These are phyloP conservation scores for Meiosimyza platycephala DNA, from an alignment of 2,888 invertebrate species.

Conservation along the genomic window DNA sequence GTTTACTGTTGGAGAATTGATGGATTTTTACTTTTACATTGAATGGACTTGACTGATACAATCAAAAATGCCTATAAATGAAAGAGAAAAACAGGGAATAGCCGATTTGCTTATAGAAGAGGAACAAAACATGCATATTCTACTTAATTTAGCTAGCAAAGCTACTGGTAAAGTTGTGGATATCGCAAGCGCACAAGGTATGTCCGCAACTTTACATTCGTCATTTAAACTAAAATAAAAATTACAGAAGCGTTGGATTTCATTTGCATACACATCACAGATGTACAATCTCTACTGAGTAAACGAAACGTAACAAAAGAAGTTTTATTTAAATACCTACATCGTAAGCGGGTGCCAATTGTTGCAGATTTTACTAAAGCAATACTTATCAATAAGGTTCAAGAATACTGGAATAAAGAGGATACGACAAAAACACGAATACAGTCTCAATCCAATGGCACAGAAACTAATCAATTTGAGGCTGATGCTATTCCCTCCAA, in stretches of 20 bases:
- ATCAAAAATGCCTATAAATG: slow-evolving; percentile 54
- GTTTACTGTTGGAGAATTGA: too few relatives aligned
- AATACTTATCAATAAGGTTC: slow-evolving; percentile 67
- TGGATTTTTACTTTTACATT: too few relatives aligned
- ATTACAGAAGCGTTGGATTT: slow-evolving; percentile 70
- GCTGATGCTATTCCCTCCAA: not conserved
- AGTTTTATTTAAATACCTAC: slow-evolving; percentile 70
- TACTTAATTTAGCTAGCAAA: slow-evolving; percentile 54
- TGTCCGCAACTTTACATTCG: slow-evolving; percentile 1
- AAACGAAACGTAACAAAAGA: slow-evolving; percentile 70
- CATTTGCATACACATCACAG: slow-evolving; percentile 69
- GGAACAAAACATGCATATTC: slow-evolving; percentile 48
- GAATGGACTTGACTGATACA: too few relatives aligned
- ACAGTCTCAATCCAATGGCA: not conserved
- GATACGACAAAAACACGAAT: not conserved
- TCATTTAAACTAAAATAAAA: not conserved
- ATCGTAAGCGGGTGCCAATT: slow-evolving; percentile 67
- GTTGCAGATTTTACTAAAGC: slow-evolving; percentile 69
- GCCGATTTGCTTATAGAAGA: slow-evolving; percentile 54
- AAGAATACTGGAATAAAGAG: slow-evolving; percentile 66
- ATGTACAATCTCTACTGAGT: slow-evolving; percentile 68
- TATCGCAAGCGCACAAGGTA: slow-evolving; percentile 52
- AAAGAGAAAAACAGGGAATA: slow-evolving; percentile 51
- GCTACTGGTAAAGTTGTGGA: slow-evolving; percentile 59
- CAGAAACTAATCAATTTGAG: not conserved